Evolutionary conservation across 1,140 invertebrate species (phyloP).

Genomic region (Teleogryllus occipitalis): DNA sequence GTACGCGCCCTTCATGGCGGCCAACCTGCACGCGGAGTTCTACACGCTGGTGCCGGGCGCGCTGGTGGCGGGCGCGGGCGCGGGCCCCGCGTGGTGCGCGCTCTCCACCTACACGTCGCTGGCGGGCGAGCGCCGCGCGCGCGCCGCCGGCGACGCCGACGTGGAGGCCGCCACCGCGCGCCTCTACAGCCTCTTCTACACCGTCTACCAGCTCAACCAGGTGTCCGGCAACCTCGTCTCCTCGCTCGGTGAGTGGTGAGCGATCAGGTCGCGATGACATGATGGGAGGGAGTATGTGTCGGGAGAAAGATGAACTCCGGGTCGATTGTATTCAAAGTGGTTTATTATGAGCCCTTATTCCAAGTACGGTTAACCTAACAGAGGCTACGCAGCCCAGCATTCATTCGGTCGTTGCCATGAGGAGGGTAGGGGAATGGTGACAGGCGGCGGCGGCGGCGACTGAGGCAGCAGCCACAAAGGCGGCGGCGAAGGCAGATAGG

Average conservation of each 20-base stretch:
- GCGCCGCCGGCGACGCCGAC: conserved; percentile 29
- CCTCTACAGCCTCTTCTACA: conserved; percentile 57
- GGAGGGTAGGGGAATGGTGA: no score
- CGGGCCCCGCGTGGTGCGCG: conserved; percentile 50
- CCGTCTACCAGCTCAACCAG: conserved; percentile 48
- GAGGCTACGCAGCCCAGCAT: no score
- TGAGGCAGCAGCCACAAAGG: no score
- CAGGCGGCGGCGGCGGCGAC: no score
- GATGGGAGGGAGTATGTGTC: no score
- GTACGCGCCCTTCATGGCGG: conserved; percentile 48
- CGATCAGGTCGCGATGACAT: no score
- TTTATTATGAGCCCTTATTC: no score
- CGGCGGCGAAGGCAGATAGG: no score
- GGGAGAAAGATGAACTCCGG: no score
- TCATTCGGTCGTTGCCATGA: no score
- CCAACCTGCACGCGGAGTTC: conserved; percentile 45
- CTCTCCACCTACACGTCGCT: conserved; percentile 52
- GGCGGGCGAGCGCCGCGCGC: conserved; percentile 35
- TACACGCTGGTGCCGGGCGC: conserved; percentile 46
- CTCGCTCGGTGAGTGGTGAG: conserved; percentile 37
- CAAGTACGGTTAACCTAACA: no score
- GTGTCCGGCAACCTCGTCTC: conserved; percentile 50
- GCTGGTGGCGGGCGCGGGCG: conserved; percentile 40
- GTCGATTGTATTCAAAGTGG: no score
- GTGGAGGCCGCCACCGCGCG: conserved; percentile 42